Evolutionary conservation across 2,888 invertebrate genomes (phyloP), one percentile per base, ranked within the genome.

Genomic region (Hypercompe scribonia): DNA sequence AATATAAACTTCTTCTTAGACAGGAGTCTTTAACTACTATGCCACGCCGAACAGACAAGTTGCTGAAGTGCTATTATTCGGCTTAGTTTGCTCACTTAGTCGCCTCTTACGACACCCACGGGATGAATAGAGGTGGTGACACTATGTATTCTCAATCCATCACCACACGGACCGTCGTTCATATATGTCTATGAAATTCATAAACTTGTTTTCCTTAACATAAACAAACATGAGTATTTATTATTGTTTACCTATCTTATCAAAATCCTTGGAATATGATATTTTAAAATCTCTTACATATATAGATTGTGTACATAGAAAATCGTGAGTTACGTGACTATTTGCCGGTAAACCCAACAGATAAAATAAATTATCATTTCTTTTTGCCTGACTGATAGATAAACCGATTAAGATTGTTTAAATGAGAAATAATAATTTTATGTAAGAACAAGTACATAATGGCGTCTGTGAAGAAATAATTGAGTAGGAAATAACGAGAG

Each of bases 241-340:
- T 68, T 68, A 31, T 33, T 70, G 63, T 70, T 64, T 46, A 63
- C 33, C 58, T 64, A 70, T 64, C 71, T 71, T 71, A 75, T 75
- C 75, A 58, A 64, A 24, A 70, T 31, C 70, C 75, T 72, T 75
- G 72, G 39, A 34, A 21, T 68, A 58, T 8, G n/a, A 33, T 66
- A 58, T n/a, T 50, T 28, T 36, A 58, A 34, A n/a, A 7, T 39
- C 54, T 15, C 18, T 33, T 18, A 61, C n/a, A 24, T 18, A 61
- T 21, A 24, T 71, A 58, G 28, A 58, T 58, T 28, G 15, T 15
- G 28, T n/a, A 54, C 28, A 54, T n/a, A 58, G 4, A 34, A 54
- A 68, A 34, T 24, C 15, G 15, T 50, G 54, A 58, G 36, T 68
- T 54, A 68, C 54, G 68, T 68, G 68, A 68, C 68, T 50, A 28